These are phyloP conservation scores for Lutraria rhynchaena DNA, from an alignment of 1,140 invertebrate species.

Conservation along the genomic window DNA sequence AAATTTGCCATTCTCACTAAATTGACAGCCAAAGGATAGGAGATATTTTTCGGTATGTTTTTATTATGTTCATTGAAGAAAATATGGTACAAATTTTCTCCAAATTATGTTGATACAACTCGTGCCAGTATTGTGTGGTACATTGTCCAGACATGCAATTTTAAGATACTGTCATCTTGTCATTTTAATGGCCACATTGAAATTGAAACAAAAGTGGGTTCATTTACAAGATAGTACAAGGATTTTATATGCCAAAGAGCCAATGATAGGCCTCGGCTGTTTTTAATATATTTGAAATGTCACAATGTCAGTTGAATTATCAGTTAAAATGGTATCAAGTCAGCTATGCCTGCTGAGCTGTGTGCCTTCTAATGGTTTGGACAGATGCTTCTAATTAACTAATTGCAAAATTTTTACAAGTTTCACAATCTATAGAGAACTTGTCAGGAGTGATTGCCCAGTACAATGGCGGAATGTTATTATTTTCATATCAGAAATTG, in stretches of 20 bases:
- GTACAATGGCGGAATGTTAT: no score
- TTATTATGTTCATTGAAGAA: no score
- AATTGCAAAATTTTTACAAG: slow-evolving; percentile 28
- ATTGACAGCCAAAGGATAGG: no score
- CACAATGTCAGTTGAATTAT: slow-evolving; percentile 51
- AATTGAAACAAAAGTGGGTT: slow-evolving; percentile 62
- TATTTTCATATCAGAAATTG: no score
- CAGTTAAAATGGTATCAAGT: slow-evolving; percentile 27
- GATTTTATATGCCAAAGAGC: slow-evolving; percentile 53
- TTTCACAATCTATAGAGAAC: no score
- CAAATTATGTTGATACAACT: no score
- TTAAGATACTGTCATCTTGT: slow-evolving; percentile 47
- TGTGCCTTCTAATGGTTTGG: background rate
- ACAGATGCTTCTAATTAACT: slow-evolving; percentile 37
- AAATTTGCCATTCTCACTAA: no score
- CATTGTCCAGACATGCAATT: slow-evolving; percentile 41
- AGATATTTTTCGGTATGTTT: no score
- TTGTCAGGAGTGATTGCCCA: no score
- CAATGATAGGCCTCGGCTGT: slow-evolving; percentile 22
- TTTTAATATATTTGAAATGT: slow-evolving; percentile 61
- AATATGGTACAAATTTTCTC: no score
- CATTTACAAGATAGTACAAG: slow-evolving; percentile 52
- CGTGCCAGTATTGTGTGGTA: slow-evolving; percentile 21
- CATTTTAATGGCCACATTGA: slow-evolving; percentile 59
- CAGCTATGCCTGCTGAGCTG: slow-evolving; percentile 19